Base-by-base conservation (phyloP, 1,140 invertebrate genomes). In the Gonioctena quinquepunctata region DNA sequence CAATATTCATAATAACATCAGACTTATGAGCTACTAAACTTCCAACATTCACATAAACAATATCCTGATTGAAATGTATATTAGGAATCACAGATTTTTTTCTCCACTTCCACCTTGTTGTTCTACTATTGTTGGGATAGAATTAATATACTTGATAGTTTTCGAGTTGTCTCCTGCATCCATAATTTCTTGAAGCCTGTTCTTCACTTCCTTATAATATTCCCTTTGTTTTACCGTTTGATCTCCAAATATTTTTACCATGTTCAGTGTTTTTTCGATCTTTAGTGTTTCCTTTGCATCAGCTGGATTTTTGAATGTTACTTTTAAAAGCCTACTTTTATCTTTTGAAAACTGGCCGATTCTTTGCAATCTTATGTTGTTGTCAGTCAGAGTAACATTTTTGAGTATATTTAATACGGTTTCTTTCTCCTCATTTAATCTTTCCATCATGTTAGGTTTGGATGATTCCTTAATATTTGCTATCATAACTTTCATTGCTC, bases 391-490 rank as follows among this genome's bases (percentile, higher is more conserved):
- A 52, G 8, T 52, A 19, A 52, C 16, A 52, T 52, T 21, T 52
- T 52, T 19, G 16, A 52, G 16, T 2, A 52, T 52, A 52, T 52
- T 52, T 5, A 52, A 7, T 52, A 52, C 50, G 7, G 50, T 52
- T 52, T 1, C 50, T 52, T 19, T 52, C 50, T 52, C 0, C 18
- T 52, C 18, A 21, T 52, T 19, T 52, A 19, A 52, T 52, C 50
- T 18, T 18, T 52, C 16, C 16, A 52, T 52, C 8, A 13, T 8
- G 50, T 52, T 52, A 16, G 50, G 8, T 52, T 52, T 52, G 50
- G 50, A 52, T 16, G 50, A 52, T 52, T 52, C 50, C 50, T 52
- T 52, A 52, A 52, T 52, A 52, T 52, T 19, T 52, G 16, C 50
- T 52, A 52, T 52, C 4, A 52, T 52, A 21, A 52, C 50, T 1